phyloP scores from a whole-genome alignment of 2,888 invertebrate species.

The Graphium colonna region DNA sequence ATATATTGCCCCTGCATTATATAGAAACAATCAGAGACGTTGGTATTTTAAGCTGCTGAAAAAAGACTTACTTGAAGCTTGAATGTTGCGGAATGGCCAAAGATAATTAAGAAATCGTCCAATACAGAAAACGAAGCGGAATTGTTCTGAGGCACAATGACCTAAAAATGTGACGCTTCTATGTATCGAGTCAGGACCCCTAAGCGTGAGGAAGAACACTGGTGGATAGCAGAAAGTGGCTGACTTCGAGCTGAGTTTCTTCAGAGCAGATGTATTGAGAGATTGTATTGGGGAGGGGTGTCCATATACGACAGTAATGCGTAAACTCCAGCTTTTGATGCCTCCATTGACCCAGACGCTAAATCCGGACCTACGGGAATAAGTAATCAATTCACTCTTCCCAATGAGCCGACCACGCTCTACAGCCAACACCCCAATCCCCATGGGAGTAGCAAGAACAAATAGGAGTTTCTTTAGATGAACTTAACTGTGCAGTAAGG shows the following conservation, averaged over 20 bases:
- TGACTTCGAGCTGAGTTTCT: too few relatives aligned
- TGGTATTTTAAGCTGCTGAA: too few relatives aligned
- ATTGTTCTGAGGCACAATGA: constrained; percentile 8
- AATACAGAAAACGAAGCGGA: neutral
- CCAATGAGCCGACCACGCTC: neutral
- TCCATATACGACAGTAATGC: constrained; percentile 24
- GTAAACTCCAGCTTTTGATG: too few relatives aligned
- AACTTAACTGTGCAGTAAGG: neutral
- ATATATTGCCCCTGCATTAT: too few relatives aligned
- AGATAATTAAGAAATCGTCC: too few relatives aligned
- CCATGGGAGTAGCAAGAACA: neutral
- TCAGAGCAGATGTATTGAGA: neutral
- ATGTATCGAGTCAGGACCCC: constrained; percentile 12
- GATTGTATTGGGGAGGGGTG: constrained; percentile 23
- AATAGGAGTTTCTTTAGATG: too few relatives aligned
- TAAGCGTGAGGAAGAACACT: neutral
- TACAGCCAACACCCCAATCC: neutral
- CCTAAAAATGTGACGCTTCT: constrained; percentile 19
- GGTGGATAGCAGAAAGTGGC: neutral
- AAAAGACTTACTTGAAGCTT: too few relatives aligned
- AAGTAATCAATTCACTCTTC: constrained; percentile 2
- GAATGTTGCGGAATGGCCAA: too few relatives aligned
- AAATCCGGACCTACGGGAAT: too few relatives aligned
- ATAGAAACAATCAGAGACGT: too few relatives aligned
- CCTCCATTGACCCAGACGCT: too few relatives aligned